Conservation (phyloP, 1,140 invertebrate genomes). For the Phenacoccus solenopsis region DNA sequence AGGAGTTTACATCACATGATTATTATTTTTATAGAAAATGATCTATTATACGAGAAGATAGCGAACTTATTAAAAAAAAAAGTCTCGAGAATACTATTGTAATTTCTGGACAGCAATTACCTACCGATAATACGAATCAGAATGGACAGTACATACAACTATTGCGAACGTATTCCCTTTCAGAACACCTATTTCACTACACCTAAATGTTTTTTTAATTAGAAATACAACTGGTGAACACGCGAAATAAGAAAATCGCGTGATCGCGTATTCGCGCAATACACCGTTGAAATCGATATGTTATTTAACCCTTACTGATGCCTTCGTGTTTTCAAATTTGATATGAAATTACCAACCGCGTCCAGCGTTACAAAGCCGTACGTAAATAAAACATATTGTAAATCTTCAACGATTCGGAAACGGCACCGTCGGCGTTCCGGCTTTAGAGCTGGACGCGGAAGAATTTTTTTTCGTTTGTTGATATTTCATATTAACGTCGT, state of each 20-base stretch:
- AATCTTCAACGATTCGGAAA: not conserved
- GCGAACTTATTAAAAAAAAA: no score
- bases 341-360: no score
- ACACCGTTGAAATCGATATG: not conserved
- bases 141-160: no score
- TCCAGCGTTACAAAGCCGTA: not conserved
- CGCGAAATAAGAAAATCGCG: not conserved
- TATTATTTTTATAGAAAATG: no score
- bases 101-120: no score
- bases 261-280: not conserved
- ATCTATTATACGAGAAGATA: no score
- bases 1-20: not conserved
- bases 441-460: not conserved
- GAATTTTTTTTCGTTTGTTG: not conserved
- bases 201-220: no score
- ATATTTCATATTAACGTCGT: conserved; percentile 22
- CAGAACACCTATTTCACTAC: no score
- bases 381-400: not conserved
- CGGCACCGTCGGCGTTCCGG: not conserved
- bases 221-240: no score
- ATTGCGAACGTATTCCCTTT: no score
- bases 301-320: not conserved
- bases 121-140: no score
- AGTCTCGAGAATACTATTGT: no score
- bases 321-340: not conserved